Evolutionary conservation across 2,888 invertebrate species (phyloP), one percentile per base, ranked within the genome.

Genomic region (Plebejus melissa): DNA sequence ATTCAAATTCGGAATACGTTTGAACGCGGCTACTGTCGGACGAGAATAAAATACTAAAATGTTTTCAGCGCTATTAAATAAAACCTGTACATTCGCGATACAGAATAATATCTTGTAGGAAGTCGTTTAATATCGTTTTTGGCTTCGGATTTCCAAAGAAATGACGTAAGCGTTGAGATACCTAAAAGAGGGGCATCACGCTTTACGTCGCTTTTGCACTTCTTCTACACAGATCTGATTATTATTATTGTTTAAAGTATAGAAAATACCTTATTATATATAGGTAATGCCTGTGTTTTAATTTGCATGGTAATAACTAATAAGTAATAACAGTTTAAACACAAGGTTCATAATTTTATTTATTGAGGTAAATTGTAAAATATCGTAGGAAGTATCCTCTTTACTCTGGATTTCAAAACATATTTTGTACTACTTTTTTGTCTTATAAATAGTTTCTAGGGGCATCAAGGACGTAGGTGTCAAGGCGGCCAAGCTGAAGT

Each of bases 21-120:
- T 16, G 32, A 65, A 36, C 65, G 65, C 65, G 65, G 65, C 65
- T 13, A 16, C 65, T 65, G 65, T 5, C 65, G 65, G 32, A 16
- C 3, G 13, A 36, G 65, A 65, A 65, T 65, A 65, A 65, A 65
- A 65, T 36, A 32, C 65, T 65, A 32, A 65, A 65, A 65, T 32
- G 32, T 16, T 36, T 36, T 32, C 36, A 65, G 65, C 36, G 65
- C 13, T 65, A 65, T 65, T 60, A 60, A 11, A 22, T 65, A 65
- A 65, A 65, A 65, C 65, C 11, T 65, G 32, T 65, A 54, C 54
- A 54, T 54, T 54, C 65, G 65, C 13, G 65, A 65, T 32, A 36
- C 32, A 13, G 0, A 65, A 9, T 22, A 32, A 9, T 22, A 32
- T 4, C 22, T 32, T 32, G 22, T 65, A 65, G 65, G 65, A 32